A percentile compares a stretch with the other conserved stretches of the same genome.
Conservation (phyloP, 1,140 invertebrate genomes). For the Dinothrombium tinctorium region DNA sequence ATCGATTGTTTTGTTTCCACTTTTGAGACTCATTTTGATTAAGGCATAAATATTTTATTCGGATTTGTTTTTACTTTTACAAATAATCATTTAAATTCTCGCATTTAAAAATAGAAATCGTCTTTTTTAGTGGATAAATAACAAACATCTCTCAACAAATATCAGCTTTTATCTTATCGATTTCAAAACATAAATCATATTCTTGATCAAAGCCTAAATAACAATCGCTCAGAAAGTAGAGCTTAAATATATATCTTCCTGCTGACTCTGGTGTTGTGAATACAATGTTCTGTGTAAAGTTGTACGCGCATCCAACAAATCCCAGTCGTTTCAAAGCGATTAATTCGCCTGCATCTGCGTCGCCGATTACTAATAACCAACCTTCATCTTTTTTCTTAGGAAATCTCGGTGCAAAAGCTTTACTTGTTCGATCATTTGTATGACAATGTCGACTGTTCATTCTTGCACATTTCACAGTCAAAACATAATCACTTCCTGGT, state of each 20-base stretch:
- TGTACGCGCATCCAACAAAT: constrained; percentile 19
- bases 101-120: neutral
- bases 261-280: constrained; percentile 34
- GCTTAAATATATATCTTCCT: constrained; percentile 40
- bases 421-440: neutral
- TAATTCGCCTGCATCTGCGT: constrained; percentile 40
- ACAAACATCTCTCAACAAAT: neutral
- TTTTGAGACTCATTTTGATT: too few relatives aligned
- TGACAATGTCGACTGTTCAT: neutral
- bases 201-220: constrained; percentile 90
- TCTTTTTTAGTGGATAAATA: neutral
- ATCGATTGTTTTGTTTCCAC: too few relatives aligned
- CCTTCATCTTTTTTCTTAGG: constrained; percentile 81
- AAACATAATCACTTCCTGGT: neutral
- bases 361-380: constrained; percentile 73
- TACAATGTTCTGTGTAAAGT: constrained; percentile 27
- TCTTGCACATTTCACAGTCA: neutral
- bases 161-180: neutral
- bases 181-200: constrained; percentile 31
- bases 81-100: neutral
- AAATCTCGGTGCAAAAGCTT: constrained; percentile 52
- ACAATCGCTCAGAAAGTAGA: constrained; percentile 78
- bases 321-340: constrained; percentile 55
- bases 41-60: too few relatives aligned
- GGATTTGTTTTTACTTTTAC: too few relatives aligned